Evolutionary conservation across 37 sponge, comb jelly and placozoan species (phyloP).

Genomic region (Tethya wilhelma): DNA sequence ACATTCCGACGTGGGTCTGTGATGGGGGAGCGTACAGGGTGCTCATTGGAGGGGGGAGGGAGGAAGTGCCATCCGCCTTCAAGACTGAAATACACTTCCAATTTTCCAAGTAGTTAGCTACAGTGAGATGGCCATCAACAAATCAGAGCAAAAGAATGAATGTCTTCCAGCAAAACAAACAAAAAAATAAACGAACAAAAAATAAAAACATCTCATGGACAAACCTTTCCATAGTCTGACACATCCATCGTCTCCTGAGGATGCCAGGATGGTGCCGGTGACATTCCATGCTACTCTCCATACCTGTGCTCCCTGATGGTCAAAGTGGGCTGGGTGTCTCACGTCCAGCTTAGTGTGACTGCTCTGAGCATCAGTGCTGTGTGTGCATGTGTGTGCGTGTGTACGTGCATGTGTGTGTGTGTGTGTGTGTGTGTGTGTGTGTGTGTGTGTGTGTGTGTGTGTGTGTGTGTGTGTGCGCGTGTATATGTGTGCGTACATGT

Average conservation of each 20-base stretch:
- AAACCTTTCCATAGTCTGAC: constrained; percentile 92
- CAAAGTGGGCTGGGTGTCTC: constrained; percentile 86
- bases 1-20: background rate
- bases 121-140: background rate
- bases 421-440: too few species aligned
- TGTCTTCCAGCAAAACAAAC: too few species aligned
- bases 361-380: constrained; percentile 50
- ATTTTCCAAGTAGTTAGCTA: constrained; percentile 87
- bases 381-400: background rate
- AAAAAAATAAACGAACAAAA: too few species aligned
- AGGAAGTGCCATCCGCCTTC: constrained; percentile 40
- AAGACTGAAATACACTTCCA: constrained; percentile 78
- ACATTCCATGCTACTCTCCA: constrained; percentile 97
- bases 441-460: too few species aligned
- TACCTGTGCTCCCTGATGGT: constrained; percentile 79
- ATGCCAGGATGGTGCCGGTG: constrained; percentile 91
- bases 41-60: background rate
- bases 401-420: background rate
- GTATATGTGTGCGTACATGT: background rate
- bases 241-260: constrained; percentile 95
- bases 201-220: background rate
- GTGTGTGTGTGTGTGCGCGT: too few species aligned
- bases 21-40: constrained; percentile 2
- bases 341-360: constrained; percentile 82
- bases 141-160: too few species aligned